Evolutionary conservation across 2,888 invertebrate species (phyloP).

Genomic region (Dermolepida albohirtum): DNA sequence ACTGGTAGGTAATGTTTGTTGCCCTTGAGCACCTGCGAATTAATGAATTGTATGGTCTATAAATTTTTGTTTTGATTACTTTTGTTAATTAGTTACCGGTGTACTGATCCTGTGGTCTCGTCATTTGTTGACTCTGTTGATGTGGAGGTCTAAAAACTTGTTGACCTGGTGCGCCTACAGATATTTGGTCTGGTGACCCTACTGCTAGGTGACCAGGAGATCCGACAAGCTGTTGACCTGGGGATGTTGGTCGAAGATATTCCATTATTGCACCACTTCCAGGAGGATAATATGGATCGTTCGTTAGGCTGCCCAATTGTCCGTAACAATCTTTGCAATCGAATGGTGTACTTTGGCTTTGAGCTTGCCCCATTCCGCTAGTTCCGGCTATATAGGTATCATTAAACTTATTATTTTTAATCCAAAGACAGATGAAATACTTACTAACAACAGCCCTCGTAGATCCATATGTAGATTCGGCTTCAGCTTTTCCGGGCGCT

Average conservation of each 20-base stretch:
- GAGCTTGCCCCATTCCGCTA: conserved; percentile 90
- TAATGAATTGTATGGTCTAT: too few relatives aligned
- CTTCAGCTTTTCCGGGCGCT: conserved; percentile 81
- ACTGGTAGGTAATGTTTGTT: conserved; percentile 7
- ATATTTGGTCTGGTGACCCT: conserved; percentile 12
- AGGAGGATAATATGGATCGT: background rate
- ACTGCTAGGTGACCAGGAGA: conserved; percentile 27
- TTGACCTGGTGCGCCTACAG: conserved; percentile 35
- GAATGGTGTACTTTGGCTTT: conserved; percentile 82
- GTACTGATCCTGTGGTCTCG: too few relatives aligned
- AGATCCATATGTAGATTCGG: conserved; percentile 79
- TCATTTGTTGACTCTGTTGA: too few relatives aligned
- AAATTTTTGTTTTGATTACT: too few relatives aligned
- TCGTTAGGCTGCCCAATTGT: conserved; percentile 7
- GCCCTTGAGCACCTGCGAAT: conserved; percentile 3
- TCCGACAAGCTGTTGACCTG: conserved; percentile 35
- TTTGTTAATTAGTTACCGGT: too few relatives aligned
- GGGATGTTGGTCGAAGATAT: conserved; percentile 27
- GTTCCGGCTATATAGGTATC: conserved; percentile 74
- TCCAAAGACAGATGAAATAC: conserved; percentile 53
- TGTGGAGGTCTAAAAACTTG: too few relatives aligned
- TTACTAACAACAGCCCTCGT: conserved; percentile 80
- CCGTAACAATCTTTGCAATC: conserved; percentile 76
- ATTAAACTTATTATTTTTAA: background rate
- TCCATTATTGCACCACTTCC: conserved; percentile 2